phyloP scores from a whole-genome alignment of 2,797 vertebrate species.

The Cirrhinus mrigala region DNA sequence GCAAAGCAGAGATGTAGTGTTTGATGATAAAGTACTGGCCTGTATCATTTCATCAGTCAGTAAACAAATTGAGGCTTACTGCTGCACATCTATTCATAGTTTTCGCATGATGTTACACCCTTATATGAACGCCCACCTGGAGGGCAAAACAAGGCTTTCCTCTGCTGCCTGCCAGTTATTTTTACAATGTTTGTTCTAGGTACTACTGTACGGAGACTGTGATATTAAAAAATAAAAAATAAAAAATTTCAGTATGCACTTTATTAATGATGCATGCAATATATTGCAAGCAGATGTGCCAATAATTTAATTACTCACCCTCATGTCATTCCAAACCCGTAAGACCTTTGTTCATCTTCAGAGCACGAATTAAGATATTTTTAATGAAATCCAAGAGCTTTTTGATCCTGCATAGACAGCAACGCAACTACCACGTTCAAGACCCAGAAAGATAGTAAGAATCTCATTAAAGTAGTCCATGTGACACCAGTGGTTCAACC shows the following conservation, averaged over 20 bases:
- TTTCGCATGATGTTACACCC: not conserved
- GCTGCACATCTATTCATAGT: not conserved
- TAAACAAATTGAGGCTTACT: not conserved
- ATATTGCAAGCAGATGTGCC: not conserved
- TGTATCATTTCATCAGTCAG: not conserved
- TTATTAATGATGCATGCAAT: not conserved
- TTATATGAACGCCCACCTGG: not conserved
- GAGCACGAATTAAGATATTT: too few relatives aligned
- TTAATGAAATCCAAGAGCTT: too few relatives aligned
- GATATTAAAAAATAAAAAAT: not conserved
- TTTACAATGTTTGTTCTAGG: not conserved
- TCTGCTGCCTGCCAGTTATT: not conserved
- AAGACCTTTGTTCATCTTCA: too few relatives aligned
- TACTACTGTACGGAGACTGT: not conserved
- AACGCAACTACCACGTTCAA: too few relatives aligned
- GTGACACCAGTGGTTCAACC: too few relatives aligned
- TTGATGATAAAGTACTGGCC: not conserved
- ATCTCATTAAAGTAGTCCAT: too few relatives aligned
- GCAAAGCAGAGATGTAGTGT: not conserved
- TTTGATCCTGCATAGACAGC: too few relatives aligned
- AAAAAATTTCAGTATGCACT: not conserved
- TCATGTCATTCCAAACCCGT: too few relatives aligned
- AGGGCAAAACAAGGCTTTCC: not conserved
- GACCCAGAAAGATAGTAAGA: too few relatives aligned
- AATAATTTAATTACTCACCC: not conserved